Evolutionary conservation across 2,113 vertebrate species (phyloP).

Genomic region (Callipepla californica): DNA sequence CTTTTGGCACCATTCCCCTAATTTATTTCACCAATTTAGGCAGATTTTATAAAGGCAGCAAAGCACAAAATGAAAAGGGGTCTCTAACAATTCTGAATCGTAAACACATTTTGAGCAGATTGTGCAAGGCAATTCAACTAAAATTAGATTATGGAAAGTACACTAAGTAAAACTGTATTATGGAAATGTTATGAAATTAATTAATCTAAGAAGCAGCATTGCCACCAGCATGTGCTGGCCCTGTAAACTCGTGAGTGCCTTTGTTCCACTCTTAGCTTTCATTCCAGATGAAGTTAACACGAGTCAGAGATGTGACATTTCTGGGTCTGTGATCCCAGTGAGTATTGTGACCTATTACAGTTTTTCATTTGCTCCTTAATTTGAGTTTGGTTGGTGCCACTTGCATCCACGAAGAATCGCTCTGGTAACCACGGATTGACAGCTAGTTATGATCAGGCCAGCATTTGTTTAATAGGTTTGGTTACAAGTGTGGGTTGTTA

Average conservation of each 20-base stretch:
- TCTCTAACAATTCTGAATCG: constrained; percentile 63
- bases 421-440: neutral
- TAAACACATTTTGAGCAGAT: constrained; percentile 75
- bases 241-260: neutral
- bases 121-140: constrained; percentile 73
- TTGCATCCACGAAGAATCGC: neutral
- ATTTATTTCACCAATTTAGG: constrained; percentile 53
- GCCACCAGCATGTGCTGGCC: constrained; percentile 37
- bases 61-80: constrained; percentile 46
- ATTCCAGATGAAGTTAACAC: neutral
- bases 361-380: constrained; percentile 35
- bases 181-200: constrained; percentile 70
- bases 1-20: constrained; percentile 16
- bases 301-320: neutral
- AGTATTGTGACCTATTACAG: neutral
- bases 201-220: constrained; percentile 58
- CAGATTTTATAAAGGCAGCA: constrained; percentile 52
- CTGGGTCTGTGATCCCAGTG: constrained; percentile 12
- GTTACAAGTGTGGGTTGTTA: neutral
- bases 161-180: constrained; percentile 62
- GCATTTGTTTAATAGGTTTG: constrained; percentile 13
- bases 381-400: constrained; percentile 9
- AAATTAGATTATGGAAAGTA: constrained; percentile 76
- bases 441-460: neutral
- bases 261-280: constrained; percentile 22